Percentiles rank a stretch among this genome's conserved stretches.
Evolutionary conservation across 2,797 vertebrate species (phyloP).

Genomic region (Rhinoraja longicauda): DNA sequence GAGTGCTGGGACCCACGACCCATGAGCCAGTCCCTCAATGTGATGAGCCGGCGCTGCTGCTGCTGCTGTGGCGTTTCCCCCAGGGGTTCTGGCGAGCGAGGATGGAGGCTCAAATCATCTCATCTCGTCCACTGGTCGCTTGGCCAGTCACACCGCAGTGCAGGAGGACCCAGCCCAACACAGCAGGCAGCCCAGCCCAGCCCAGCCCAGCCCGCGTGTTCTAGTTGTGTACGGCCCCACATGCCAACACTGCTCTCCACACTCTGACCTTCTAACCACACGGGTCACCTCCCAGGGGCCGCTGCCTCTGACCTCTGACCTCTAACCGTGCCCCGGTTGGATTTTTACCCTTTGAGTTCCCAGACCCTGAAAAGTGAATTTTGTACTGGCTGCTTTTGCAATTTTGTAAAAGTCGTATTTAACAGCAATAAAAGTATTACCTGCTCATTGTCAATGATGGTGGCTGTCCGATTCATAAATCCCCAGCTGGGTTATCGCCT

Average conservation of each 20-base stretch:
- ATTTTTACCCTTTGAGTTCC: not conserved
- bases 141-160: no score
- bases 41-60: no score
- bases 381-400: not conserved
- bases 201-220: no score
- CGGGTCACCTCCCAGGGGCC: not conserved
- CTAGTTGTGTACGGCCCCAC: no score
- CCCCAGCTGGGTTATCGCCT: not conserved
- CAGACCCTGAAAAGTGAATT: not conserved
- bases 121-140: not conserved
- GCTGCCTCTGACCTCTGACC: no score
- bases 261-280: no score
- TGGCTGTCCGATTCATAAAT: not conserved
- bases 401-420: not conserved
- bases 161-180: no score
- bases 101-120: no score
- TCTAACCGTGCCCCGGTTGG: no score
- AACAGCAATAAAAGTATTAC: slow-evolving; percentile 18
- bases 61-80: not conserved
- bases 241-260: not conserved
- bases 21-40: not conserved
- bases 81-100: not conserved
- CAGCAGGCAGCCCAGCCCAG: no score
- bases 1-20: not conserved
- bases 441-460: not conserved